Evolutionary conservation across 2,797 vertebrate genomes (phyloP), one percentile per base, ranked within the genome.

Genomic region (Trichosurus vulpecula): DNA sequence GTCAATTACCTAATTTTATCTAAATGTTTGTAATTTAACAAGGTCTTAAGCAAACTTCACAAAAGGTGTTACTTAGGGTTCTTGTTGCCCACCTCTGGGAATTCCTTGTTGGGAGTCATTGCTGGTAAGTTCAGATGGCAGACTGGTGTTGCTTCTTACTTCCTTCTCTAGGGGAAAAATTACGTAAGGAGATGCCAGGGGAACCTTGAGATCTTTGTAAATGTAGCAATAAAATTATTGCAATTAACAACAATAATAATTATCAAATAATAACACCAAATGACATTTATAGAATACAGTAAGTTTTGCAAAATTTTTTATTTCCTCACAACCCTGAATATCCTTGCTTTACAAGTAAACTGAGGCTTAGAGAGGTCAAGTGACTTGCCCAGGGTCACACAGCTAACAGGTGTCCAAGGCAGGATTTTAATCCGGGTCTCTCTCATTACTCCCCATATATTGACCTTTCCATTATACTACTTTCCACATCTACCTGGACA

Each of bases 1-100:
- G 22, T 47, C 41, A 51, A 58, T 27, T 19, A 41, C 25, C 6
- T n/a, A 74, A 74, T 41, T 74, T 81, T 47, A 47, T 10, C 22
- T 87, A 87, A 47, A 3, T 87, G 87, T 87, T 87, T 87, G 41
- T 27, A 51, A 87, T 51, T 47, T 47, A 87, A 87, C 41, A 87
- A 51, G 74, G 41, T 47, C 25, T 87, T 87, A 87, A 87, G 22
- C 74, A 81, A 81, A 81, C 41, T 81, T 81, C 74, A 51, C 74
- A 87, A 87, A 87, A 87, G 74, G 41, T 87, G 41, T 87, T 87
- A 51, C 41, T 51, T 87, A 87, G 74, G 74, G 22, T 87, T 87
- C 74, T 87, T 87, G 74, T 87, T 87, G 74, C 74, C 74, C 74
- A 87, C 74, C 74, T 87, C 41, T 87, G 41, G 74, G 74, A 87